Conservation (phyloP, 2,797 vertebrate species). For the Gadopsis bispinosus region DNA sequence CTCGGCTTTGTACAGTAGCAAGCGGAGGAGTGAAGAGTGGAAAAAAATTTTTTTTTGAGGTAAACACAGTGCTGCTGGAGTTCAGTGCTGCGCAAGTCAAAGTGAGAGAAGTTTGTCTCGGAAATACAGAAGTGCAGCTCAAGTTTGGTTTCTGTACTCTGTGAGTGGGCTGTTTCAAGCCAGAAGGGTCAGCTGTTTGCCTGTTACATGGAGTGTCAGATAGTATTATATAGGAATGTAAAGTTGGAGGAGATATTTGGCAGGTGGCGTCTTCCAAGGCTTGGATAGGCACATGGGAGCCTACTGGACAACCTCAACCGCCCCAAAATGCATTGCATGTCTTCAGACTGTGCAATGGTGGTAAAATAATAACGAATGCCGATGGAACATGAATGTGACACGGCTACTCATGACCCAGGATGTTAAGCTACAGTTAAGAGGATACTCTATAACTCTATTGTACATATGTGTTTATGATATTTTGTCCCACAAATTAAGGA, state of each 20-base stretch:
- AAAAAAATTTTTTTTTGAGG: constrained; percentile 16
- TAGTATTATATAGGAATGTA: neutral
- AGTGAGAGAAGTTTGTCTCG: constrained; percentile 34
- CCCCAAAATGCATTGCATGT: too few relatives aligned
- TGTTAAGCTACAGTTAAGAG: too few relatives aligned
- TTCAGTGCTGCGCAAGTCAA: constrained; percentile 34
- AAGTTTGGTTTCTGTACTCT: neutral
- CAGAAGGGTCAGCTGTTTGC: neutral
- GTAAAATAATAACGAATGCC: too few relatives aligned
- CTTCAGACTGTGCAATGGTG: too few relatives aligned
- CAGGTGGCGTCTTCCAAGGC: neutral
- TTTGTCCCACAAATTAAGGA: neutral
- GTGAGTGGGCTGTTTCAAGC: constrained; percentile 13
- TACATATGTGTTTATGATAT: neutral
- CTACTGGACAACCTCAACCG: too few relatives aligned
- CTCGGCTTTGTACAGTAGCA: constrained; percentile 37
- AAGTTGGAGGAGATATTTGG: neutral
- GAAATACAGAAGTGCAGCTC: constrained; percentile 22
- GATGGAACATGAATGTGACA: too few relatives aligned
- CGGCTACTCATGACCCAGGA: too few relatives aligned
- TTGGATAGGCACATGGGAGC: neutral
- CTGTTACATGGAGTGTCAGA: neutral
- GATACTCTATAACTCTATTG: neutral
- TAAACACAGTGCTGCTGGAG: constrained; percentile 48
- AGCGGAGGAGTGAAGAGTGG: constrained; percentile 51